A percentile compares a stretch with the other conserved stretches of the same genome.
These are phyloP conservation scores for Dynastes hyllus DNA, from an alignment of 2,888 invertebrate species.

Conservation along the genomic window DNA sequence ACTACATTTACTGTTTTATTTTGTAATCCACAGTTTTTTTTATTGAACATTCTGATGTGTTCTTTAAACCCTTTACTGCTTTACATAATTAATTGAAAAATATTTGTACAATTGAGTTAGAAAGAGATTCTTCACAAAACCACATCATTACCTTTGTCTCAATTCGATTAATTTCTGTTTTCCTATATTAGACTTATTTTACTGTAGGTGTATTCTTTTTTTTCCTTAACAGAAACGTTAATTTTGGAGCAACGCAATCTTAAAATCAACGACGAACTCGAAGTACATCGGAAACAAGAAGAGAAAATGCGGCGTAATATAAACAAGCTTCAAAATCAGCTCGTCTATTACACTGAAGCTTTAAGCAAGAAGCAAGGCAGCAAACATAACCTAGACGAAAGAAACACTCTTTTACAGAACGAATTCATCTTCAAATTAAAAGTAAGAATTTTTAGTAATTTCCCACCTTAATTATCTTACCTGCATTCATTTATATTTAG, in stretches of 20 bases:
- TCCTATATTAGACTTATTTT: no score
- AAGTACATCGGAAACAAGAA: constrained; percentile 74
- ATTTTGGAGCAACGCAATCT: constrained; percentile 84
- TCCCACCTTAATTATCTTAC: background rate
- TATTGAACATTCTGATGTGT: no score
- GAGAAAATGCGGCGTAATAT: constrained; percentile 76
- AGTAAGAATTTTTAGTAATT: constrained; percentile 62
- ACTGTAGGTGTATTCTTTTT: background rate
- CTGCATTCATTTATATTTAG: background rate
- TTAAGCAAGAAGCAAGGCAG: constrained; percentile 74
- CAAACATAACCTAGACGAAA: constrained; percentile 74
- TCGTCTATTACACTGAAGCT: constrained; percentile 76
- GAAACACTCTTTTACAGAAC: constrained; percentile 73
- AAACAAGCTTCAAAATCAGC: constrained; percentile 76
- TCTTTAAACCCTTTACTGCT: no score
- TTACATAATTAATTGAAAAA: no score
- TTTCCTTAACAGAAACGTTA: constrained; percentile 68
- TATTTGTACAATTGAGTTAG: no score
- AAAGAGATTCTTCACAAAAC: no score
- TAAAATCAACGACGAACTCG: constrained; percentile 79
- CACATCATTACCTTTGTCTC: no score
- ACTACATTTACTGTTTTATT: no score
- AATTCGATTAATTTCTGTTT: no score
- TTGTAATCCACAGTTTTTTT: no score
- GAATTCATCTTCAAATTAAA: constrained; percentile 73